Percentiles rank a stretch among this genome's conserved stretches.
Conservation (phyloP, 1,140 invertebrate species). For the Drosophila serrata region DNA sequence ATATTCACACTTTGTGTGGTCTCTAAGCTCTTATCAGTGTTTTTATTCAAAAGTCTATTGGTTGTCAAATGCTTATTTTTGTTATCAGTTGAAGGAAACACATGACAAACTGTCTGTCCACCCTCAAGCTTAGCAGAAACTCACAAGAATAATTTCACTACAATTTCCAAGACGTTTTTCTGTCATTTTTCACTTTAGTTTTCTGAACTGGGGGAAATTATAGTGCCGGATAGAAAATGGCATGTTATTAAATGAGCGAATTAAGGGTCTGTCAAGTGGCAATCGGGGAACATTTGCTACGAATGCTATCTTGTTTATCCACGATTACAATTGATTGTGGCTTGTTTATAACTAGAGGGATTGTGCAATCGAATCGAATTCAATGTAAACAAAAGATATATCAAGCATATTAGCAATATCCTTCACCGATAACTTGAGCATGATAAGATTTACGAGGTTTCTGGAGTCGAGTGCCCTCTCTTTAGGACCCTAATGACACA, state of each 20-base stretch:
- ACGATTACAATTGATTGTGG: conserved; percentile 22
- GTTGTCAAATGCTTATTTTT: conserved; percentile 5
- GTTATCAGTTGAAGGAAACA: conserved; percentile 23
- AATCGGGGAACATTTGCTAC: conserved; percentile 19
- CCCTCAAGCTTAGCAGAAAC: conserved; percentile 8
- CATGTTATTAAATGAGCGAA: conserved; percentile 14
- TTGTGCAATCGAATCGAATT: conserved; percentile 26
- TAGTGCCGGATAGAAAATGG: conserved; percentile 8
- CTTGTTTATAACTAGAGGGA: conserved; percentile 6
- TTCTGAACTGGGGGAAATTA: conserved; percentile 9
- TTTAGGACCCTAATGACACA: conserved; percentile 21
- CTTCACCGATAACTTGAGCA: conserved; percentile 20
- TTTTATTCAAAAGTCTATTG: conserved; percentile 8
- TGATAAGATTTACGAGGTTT: conserved; percentile 28
- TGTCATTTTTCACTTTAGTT: conserved; percentile 36
- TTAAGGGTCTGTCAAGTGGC: conserved; percentile 1
- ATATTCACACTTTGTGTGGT: conserved; percentile 27
- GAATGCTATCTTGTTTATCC: conserved; percentile 46
- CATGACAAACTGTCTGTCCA: conserved; percentile 7
- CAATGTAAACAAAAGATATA: conserved; percentile 36
- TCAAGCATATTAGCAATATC: conserved; percentile 16
- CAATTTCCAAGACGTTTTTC: conserved; percentile 15
- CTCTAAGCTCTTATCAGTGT: conserved; percentile 26
- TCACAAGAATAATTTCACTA: background rate
- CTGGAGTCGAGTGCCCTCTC: conserved; percentile 7